Conservation (phyloP, 2,888 invertebrate genomes). For the Hydraecia micacea region DNA sequence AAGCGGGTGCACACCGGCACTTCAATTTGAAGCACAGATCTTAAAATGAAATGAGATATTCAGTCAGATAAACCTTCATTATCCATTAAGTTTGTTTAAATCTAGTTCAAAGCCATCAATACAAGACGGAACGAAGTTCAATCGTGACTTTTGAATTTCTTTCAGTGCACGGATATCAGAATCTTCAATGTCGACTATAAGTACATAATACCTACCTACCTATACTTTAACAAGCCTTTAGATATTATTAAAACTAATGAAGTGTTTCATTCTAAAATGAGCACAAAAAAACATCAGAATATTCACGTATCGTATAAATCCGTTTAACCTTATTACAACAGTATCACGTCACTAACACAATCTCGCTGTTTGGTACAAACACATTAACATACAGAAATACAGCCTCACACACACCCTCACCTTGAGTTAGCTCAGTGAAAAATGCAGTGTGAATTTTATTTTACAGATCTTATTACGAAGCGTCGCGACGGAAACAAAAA, state of each 20-base stretch:
- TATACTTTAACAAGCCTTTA: background rate
- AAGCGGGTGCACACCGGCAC: slow-evolving; percentile 18
- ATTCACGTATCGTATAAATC: background rate
- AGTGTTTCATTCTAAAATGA: background rate
- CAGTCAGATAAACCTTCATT: background rate
- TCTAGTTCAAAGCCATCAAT: background rate
- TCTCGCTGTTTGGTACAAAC: slow-evolving; percentile 2
- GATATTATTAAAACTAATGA: background rate
- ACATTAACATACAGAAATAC: background rate
- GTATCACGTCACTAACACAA: slow-evolving; percentile 5
- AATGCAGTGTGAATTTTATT: slow-evolving; percentile 32
- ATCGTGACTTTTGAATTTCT: background rate
- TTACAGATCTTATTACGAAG: slow-evolving; percentile 40
- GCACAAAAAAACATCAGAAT: background rate
- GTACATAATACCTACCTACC: background rate
- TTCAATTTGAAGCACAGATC: background rate
- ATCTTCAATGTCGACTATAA: too few relatives aligned
- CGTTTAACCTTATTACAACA: slow-evolving; percentile 6
- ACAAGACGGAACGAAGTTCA: background rate
- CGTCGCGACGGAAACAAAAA: slow-evolving; percentile 21
- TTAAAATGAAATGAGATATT: background rate
- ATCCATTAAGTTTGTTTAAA: slow-evolving; percentile 13
- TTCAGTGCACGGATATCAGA: too few relatives aligned
- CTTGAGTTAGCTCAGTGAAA: slow-evolving; percentile 41
- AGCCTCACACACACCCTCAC: background rate